phyloP scores from a whole-genome alignment of 2,888 invertebrate species.

The Parnassius mnemosyne region DNA sequence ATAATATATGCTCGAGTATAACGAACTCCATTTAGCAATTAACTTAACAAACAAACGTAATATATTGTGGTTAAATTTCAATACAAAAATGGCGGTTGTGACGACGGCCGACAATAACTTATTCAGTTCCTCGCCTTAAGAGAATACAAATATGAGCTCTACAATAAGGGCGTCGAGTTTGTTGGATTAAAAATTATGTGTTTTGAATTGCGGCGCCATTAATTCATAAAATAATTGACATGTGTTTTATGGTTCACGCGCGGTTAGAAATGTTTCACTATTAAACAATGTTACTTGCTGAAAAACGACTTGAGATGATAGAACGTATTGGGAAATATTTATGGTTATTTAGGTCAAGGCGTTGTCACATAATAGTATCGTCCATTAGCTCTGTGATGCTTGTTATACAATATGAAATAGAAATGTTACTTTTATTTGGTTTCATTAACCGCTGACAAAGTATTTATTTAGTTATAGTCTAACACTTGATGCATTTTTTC shows the following conservation, averaged over 20 bases:
- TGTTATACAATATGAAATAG: no score
- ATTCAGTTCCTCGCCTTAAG: constrained; percentile 42
- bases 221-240: constrained; percentile 39
- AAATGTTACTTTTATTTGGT: no score
- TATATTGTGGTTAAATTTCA: constrained; percentile 78
- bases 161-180: constrained; percentile 53
- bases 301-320: constrained; percentile 7
- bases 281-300: constrained; percentile 26
- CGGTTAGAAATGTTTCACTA: constrained; percentile 21
- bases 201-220: constrained; percentile 40
- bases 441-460: no score
- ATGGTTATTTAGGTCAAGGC: constrained; percentile 1
- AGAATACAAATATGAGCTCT: constrained; percentile 36
- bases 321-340: neutral
- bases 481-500: no score
- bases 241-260: constrained; percentile 28
- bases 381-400: no score
- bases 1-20: constrained; percentile 69
- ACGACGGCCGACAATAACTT: constrained; percentile 54
- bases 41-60: constrained; percentile 81
- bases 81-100: constrained; percentile 65
- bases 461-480: no score
- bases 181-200: constrained; percentile 47
- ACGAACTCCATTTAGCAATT: constrained; percentile 79
- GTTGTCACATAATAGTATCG: no score